These are phyloP conservation scores for Forficula auricularia DNA, from an alignment of 1,140 invertebrate species.

Conservation along the genomic window DNA sequence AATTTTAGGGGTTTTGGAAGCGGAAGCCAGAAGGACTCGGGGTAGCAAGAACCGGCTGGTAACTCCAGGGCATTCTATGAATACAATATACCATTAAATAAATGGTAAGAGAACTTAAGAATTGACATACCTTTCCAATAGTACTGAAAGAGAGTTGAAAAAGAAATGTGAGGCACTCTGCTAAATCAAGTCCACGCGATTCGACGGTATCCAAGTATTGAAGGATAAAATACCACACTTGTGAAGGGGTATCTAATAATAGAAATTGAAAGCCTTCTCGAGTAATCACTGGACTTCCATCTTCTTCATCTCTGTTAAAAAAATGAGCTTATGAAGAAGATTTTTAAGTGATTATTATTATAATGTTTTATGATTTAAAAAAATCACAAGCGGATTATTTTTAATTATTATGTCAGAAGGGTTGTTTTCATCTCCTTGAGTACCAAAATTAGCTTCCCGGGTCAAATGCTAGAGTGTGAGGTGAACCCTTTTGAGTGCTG, in stretches of 20 bases:
- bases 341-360: neutral
- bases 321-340: constrained; percentile 6
- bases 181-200: constrained; percentile 62
- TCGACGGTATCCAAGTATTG: constrained; percentile 88
- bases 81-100: neutral
- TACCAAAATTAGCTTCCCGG: no score
- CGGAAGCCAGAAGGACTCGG: no score
- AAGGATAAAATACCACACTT: constrained; percentile 94
- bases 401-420: no score
- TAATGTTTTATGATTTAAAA: no score
- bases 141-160: constrained; percentile 94
- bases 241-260: constrained; percentile 73
- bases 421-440: no score
- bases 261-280: constrained; percentile 90
- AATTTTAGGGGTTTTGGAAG: no score
- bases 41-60: no score
- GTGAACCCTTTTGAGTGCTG: no score
- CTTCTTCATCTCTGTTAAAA: constrained; percentile 50
- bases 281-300: constrained; percentile 72
- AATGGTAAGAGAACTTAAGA: neutral
- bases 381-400: no score
- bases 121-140: constrained; percentile 57
- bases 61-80: no score
- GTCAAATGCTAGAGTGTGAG: no score
- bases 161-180: constrained; percentile 82